phyloP scores from a whole-genome alignment of 2,113 vertebrate genomes.

The Calonectris borealis region DNA sequence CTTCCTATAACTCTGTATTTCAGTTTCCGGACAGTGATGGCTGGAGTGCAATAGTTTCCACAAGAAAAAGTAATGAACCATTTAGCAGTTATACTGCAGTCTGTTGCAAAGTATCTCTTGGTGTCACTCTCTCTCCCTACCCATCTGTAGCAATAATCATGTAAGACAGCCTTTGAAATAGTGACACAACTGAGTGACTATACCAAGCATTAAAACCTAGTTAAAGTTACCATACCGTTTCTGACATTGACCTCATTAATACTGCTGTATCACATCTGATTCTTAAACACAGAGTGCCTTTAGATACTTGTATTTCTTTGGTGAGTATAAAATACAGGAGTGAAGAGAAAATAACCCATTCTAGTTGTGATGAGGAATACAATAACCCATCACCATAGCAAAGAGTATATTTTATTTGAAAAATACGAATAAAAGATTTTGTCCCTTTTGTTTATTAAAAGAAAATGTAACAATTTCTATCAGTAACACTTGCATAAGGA shows the following conservation, averaged over 20 bases:
- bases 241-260: not conserved
- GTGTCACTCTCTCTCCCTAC: not conserved
- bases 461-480: slow-evolving; percentile 39
- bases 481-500: slow-evolving; percentile 64
- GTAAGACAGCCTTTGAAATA: not conserved
- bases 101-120: not conserved
- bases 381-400: slow-evolving; percentile 19
- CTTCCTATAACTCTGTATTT: not conserved
- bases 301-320: not conserved
- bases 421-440: slow-evolving; percentile 41
- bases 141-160: not conserved
- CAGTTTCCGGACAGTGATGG: not conserved
- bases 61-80: slow-evolving; percentile 32
- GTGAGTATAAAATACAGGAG: not conserved
- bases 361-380: slow-evolving; percentile 30
- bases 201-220: not conserved
- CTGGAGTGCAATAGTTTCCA: not conserved
- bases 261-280: not conserved
- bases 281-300: not conserved
- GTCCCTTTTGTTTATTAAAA: slow-evolving; percentile 66
- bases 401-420: slow-evolving; percentile 58
- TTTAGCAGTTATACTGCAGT: not conserved
- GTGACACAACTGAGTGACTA: not conserved
- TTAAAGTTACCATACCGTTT: not conserved
- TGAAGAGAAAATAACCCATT: not conserved